Evolutionary conservation across 2,113 vertebrate species (phyloP).

Genomic region (Aplodontia rufa): DNA sequence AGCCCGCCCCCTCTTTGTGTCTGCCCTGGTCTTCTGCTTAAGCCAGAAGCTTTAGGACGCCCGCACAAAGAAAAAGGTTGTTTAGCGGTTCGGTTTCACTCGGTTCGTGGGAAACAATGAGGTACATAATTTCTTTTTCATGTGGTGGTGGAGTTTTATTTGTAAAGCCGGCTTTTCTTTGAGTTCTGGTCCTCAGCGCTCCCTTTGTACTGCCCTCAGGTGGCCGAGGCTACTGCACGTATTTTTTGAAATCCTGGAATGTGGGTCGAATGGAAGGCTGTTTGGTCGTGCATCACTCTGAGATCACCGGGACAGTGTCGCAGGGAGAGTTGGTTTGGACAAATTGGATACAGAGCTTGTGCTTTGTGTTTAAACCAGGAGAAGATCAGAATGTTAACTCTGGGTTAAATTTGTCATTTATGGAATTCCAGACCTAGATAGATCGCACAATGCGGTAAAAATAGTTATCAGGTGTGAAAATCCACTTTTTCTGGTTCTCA

Average conservation of each 20-base stretch:
- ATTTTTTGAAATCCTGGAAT: background rate
- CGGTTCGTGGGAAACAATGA: background rate
- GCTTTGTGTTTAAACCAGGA: background rate
- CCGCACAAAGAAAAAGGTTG: background rate
- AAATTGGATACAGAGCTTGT: background rate
- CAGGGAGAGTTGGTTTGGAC: background rate
- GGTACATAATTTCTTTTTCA: background rate
- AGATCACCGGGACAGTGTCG: background rate
- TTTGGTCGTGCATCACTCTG: background rate
- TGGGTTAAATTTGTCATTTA: background rate
- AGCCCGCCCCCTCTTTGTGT: constrained; percentile 40
- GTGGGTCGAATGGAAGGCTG: background rate
- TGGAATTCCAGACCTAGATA: background rate
- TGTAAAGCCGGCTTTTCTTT: background rate
- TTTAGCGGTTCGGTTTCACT: background rate
- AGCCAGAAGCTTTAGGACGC: background rate
- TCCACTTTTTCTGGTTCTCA: background rate
- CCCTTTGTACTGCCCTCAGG: constrained; percentile 9
- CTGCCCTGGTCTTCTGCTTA: background rate
- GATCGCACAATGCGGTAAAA: background rate
- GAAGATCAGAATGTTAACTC: background rate
- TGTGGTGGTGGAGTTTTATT: background rate
- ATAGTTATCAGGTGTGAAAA: background rate
- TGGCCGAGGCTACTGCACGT: background rate
- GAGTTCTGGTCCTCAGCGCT: background rate